Evolutionary conservation across 2,797 vertebrate genomes (phyloP), one percentile per base, ranked within the genome.

Genomic region (Syndactyla subalaris): DNA sequence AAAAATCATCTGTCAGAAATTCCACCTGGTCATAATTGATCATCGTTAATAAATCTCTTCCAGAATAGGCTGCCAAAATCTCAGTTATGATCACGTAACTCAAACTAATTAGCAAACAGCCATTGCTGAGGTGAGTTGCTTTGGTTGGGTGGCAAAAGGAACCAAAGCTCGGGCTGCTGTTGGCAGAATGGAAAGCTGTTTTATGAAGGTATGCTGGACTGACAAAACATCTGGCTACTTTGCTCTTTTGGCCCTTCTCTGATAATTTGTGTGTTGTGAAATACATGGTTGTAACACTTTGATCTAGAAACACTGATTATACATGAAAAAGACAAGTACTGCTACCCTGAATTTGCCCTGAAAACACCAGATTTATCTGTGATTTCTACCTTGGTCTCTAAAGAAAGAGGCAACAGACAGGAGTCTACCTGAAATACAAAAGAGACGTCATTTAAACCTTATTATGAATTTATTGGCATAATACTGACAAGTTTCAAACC

Each of bases 1-100:
- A 71, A 84, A 89, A 96, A 85, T 91, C 59, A 78, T 36, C 95
- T 96, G 92, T 97, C 96, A 95, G 52, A 85, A 95, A 96, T 81
- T 81, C 92, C 96, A 95, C 95, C 95, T 97, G 96, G 88, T 94
- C 81, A 76, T 97, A 96, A 97, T 55, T 96, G 97, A 96, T 96
- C 96, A 94, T 97, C 11, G 36, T 95, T 96, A 97, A 96, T 93
- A 96, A 97, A 76, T 92, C 66, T 94, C 62, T 95, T 94, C 75
- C 24, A 80, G 71, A 85, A 62, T 57, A 86, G 52, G 80, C 92
- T 96, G 95, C 94, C 92, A 97, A 93, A 96, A 95, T 89, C 74
- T 95, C 84, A 72, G 73, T 71, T 96, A n/a, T 66, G 84, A 94
- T 94, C 34, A 1, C 1, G 1, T 94, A 85, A 88, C 89, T 85